Percentiles rank a stretch among this genome's conserved stretches.
Conservation (phyloP, 2,113 vertebrate genomes). For the Megalops atlanticus region DNA sequence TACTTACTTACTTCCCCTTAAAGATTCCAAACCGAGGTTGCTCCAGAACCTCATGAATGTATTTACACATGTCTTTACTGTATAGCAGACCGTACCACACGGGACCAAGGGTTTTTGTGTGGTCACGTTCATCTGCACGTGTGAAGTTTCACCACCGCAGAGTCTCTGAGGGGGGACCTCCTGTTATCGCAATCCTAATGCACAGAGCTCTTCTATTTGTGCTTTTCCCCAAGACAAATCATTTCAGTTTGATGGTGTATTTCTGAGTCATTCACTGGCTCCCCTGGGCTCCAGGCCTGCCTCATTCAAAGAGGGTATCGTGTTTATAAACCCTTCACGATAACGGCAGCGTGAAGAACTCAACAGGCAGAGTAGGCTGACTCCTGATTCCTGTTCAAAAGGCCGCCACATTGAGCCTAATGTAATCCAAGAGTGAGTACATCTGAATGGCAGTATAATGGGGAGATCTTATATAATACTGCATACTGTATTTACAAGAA, state of each 20-base stretch:
- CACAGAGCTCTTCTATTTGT: not conserved
- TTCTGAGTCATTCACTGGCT: conserved; percentile 4
- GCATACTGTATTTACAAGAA: not conserved
- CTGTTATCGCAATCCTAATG: conserved; percentile 10
- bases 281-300: conserved; percentile 2
- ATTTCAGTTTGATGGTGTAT: not conserved
- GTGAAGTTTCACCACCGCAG: not conserved
- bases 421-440: not conserved
- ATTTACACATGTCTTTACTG: not conserved
- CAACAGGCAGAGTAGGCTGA: not conserved
- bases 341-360: conserved; percentile 12
- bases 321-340: conserved; percentile 17
- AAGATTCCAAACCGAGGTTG: not conserved
- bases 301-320: not conserved
- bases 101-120: no score
- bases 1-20: not conserved
- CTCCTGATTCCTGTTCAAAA: not conserved
- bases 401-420: not conserved
- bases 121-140: not conserved
- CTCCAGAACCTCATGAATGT: no score
- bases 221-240: not conserved
- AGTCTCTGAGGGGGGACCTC: not conserved
- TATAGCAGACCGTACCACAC: not conserved
- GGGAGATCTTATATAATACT: not conserved
- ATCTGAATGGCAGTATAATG: not conserved